Percentiles rank a stretch among this genome's conserved stretches.
Conservation (phyloP, 2,797 vertebrate species). For the Cirrhinus mrigala region DNA sequence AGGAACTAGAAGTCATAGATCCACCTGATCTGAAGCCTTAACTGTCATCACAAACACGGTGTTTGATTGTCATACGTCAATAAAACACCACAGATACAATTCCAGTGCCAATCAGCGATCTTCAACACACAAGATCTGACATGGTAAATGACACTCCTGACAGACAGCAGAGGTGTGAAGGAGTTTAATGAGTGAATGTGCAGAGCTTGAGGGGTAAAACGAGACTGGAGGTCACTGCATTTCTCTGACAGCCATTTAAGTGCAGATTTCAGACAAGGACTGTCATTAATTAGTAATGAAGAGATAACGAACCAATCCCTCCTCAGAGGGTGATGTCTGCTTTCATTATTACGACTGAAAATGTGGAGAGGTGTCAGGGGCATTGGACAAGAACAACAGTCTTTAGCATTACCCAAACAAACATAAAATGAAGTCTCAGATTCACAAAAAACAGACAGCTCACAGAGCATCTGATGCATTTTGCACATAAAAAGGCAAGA, state of each 20-base stretch:
- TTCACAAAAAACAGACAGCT: not conserved
- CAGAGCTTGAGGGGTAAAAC: not conserved
- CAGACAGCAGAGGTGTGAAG: constrained; percentile 29
- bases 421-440: not conserved
- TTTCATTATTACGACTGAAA: constrained; percentile 22
- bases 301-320: constrained; percentile 49
- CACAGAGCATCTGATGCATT: not conserved
- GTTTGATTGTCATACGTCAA: not conserved
- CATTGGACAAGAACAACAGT: constrained; percentile 6
- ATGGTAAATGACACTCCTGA: not conserved
- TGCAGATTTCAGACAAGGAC: constrained; percentile 41
- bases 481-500: not conserved
- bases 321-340: constrained; percentile 46
- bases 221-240: constrained; percentile 12
- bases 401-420: not conserved
- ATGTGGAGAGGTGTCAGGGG: constrained; percentile 15
- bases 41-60: not conserved
- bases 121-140: not conserved
- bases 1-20: not conserved
- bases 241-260: constrained; percentile 7
- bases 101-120: not conserved
- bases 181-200: constrained; percentile 32
- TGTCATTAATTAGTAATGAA: constrained; percentile 65
- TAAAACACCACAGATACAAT: not conserved
- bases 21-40: not conserved